Base-by-base conservation (phyloP, 2,113 vertebrate species). In the Heterotis niloticus region DNA sequence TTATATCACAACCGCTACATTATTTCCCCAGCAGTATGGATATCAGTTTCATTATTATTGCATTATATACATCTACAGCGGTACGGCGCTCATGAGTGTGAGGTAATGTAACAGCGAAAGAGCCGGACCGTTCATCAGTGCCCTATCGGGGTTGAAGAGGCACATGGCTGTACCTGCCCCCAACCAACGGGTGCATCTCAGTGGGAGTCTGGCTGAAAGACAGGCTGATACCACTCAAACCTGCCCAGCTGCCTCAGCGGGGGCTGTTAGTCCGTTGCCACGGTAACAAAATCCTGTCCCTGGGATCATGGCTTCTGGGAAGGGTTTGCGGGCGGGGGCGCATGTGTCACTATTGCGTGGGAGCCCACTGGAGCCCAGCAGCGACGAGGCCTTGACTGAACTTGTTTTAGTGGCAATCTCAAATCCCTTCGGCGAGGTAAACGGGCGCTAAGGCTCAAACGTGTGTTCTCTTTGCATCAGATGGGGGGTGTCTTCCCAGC, bases 231-330 rank as follows among this genome's bases (percentile, higher is more conserved):
- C 34, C 34, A 44, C 7, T 44, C 34, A 44, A 44, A 44, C 69
- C 44, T 52, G 51, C 23, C 23, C 23, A 5, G 4, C 96, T 73
- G 95, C 96, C 0, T 95, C 59, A 92, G 95, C 57, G n/a, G 34
- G 34, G 34, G 57, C 71, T 74, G 71, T 73, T 73, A 73, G 71
- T 26, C 52, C 26, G 71, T 74, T 28, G 71, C 52, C 71, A 74
- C 57, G 52, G 54, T 14, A 74, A 74, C 71, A 74, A 24, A 74
- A 57, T 74, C 56, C 71, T 56, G 51, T 51, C 7, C 71, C 71
- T 57, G 52, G 26, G 71, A 52, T 57, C 71, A 56, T 56, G 54
- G 57, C 54, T 74, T n/a, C 52, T 56, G 71, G 51, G 57, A 57
- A 56, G 34, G 69, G 44, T 52, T 52, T 28, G 68, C 17, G 69